These are phyloP conservation scores for Anagyrus pseudococci DNA, from an alignment of 2,888 invertebrate species.

Conservation along the genomic window DNA sequence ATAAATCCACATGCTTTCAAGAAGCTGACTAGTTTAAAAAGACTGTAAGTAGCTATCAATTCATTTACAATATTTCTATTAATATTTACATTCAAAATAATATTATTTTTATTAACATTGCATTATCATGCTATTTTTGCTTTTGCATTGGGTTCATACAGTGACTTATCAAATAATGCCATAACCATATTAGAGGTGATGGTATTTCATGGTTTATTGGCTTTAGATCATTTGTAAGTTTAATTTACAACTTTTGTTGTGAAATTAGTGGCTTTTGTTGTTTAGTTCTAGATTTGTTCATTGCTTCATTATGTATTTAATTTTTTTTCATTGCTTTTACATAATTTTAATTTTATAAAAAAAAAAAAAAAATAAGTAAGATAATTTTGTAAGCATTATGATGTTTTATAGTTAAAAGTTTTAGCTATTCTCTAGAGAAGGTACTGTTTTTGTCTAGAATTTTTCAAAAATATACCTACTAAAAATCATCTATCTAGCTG, in stretches of 20 bases:
- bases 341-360: slow-evolving; percentile 10
- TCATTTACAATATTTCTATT: neutral
- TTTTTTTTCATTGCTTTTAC: slow-evolving; percentile 7
- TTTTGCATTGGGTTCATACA: slow-evolving; percentile 45
- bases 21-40: slow-evolving; percentile 63
- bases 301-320: slow-evolving; percentile 17
- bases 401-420: too few species aligned
- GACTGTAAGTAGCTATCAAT: slow-evolving; percentile 61
- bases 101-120: neutral
- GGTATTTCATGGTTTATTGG: slow-evolving; percentile 58
- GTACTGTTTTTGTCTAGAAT: too few species aligned
- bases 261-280: slow-evolving; percentile 19
- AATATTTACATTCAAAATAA: neutral
- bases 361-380: slow-evolving; percentile 18
- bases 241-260: slow-evolving; percentile 21
- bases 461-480: too few species aligned
- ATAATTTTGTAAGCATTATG: too few species aligned
- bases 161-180: slow-evolving; percentile 58
- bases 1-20: slow-evolving; percentile 55
- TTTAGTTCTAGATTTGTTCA: slow-evolving; percentile 14
- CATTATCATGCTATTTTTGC: slow-evolving; percentile 7
- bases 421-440: too few species aligned
- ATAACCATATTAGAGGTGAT: slow-evolving; percentile 52
- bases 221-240: slow-evolving; percentile 60
- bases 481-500: too few species aligned